Evolutionary conservation across 2,888 invertebrate species (phyloP).

Genomic region (Drosophila quinaria): DNA sequence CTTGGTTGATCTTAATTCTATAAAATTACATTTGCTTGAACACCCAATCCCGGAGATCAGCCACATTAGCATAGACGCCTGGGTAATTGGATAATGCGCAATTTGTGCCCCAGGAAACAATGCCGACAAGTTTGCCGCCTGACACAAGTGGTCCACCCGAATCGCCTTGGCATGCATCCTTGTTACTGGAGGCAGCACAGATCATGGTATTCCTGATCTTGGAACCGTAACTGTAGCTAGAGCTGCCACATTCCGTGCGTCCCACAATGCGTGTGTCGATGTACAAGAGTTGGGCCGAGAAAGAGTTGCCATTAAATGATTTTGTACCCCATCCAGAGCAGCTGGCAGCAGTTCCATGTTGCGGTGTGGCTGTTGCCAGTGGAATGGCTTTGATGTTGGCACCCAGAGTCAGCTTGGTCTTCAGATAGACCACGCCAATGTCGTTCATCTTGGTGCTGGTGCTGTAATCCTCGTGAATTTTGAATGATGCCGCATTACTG

Average conservation of each 20-base stretch:
- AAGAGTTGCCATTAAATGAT: conserved; percentile 31
- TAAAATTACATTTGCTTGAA: conserved; percentile 26
- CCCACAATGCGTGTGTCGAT: conserved; percentile 54
- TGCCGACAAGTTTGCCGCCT: conserved; percentile 67
- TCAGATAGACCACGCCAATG: conserved; percentile 48
- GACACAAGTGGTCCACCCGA: conserved; percentile 82
- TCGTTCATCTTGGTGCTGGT: conserved; percentile 31
- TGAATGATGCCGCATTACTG: conserved; percentile 33
- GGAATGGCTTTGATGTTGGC: conserved; percentile 43
- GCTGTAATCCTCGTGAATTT: conserved; percentile 44
- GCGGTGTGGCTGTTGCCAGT: conserved; percentile 47
- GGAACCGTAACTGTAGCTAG: conserved; percentile 84
- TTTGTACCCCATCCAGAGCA: conserved; percentile 62
- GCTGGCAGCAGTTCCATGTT: conserved; percentile 37
- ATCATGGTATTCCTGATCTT: conserved; percentile 68
- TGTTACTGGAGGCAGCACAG: conserved; percentile 64
- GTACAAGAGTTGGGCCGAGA: conserved; percentile 36
- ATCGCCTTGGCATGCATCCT: conserved; percentile 82
- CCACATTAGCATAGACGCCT: conserved; percentile 80
- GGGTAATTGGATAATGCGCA: conserved; percentile 74
- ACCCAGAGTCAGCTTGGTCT: conserved; percentile 31
- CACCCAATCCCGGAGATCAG: conserved; percentile 65
- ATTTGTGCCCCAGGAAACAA: conserved; percentile 81
- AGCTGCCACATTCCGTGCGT: conserved; percentile 81
- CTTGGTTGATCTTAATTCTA: neutral